A percentile compares a stretch with the other conserved stretches of the same genome.
phyloP scores from a whole-genome alignment of 2,888 invertebrate species.

The Cyaniris semiargus region DNA sequence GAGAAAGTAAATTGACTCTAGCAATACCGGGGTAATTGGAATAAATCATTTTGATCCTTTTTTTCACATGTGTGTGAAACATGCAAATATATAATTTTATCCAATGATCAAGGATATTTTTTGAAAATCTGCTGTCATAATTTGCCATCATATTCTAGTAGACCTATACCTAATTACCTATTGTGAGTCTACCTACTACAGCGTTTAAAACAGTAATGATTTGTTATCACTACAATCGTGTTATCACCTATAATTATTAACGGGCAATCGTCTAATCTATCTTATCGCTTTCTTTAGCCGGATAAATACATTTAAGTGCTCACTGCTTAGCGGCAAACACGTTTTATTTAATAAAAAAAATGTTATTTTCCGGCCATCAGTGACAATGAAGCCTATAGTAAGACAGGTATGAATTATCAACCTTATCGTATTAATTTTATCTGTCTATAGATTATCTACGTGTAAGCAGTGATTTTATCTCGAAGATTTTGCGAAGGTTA shows the following conservation, averaged over 20 bases:
- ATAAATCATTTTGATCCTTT: no score
- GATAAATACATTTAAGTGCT: slow-evolving; percentile 27
- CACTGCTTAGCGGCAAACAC: slow-evolving; percentile 12
- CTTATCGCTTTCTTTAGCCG: slow-evolving; percentile 31
- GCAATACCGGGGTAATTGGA: no score
- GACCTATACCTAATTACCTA: background rate
- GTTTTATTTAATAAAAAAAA: background rate
- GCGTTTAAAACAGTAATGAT: slow-evolving; percentile 11
- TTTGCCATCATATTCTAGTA: no score
- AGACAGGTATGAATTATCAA: slow-evolving; percentile 24
- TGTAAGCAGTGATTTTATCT: slow-evolving; percentile 11
- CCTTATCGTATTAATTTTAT: slow-evolving; percentile 9
- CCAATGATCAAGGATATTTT: no score
- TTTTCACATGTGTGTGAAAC: no score
- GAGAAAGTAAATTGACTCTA: no score
- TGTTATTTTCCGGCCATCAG: slow-evolving; percentile 7
- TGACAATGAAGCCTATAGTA: slow-evolving; percentile 28
- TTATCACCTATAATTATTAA: slow-evolving; percentile 27
- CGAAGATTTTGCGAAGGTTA: background rate
- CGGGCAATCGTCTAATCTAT: slow-evolving; percentile 24
- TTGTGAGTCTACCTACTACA: background rate
- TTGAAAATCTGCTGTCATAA: no score
- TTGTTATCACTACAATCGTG: slow-evolving; percentile 14
- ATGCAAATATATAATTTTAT: no score
- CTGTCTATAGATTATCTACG: slow-evolving; percentile 8